Base-by-base conservation (phyloP, 2,113 vertebrate species). In the Spheniscus mendiculus region DNA sequence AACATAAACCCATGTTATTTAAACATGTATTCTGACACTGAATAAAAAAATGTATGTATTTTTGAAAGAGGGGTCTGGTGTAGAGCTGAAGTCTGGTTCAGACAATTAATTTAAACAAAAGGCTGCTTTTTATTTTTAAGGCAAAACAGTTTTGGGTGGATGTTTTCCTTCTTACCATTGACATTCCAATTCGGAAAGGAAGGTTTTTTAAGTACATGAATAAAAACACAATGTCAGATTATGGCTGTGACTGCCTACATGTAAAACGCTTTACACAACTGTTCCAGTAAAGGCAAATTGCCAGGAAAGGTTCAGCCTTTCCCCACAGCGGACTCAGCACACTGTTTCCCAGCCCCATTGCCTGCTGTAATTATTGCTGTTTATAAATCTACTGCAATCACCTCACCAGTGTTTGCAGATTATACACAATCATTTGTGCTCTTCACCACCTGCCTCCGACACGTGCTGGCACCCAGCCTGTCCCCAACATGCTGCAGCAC, bases 1-100 rank as follows among this genome's bases (percentile, higher is more conserved):
- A 81, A 36, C 27, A 53, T 0, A 34, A 74, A 5, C 15, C 26
- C 0, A 0, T 8, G 30, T 44, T n/a, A 47, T 4, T 52, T 11
- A 20, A 83, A 58, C 0, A 4, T 13, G 9, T 18, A 14, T 69
- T 80, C 61, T 72, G 53, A 50, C 73, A 27, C 9, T 0, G 32
- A 11, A 22, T 29, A 21, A 71, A 56, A 88, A 83, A 61, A 13
- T 0, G 4, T 2, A 11, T 1, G 18, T 6, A 3, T 73, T 83
- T 62, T 27, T n/a, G 56, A 36, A 45, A 23, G 66, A 47, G 61
- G 30, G 26, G 49, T 3, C 38, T 17, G 61, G 25, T 8, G 18
- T 4, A 8, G 25, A 42, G 65, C 67, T 34, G 21, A 49, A 32
- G 59, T 10, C 21, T 18, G 6, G 52, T 4, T 19, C 66, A 27